These are phyloP conservation scores for Myrmecobius fasciatus DNA, from an alignment of 2,113 vertebrate species.

Conservation along the genomic window DNA sequence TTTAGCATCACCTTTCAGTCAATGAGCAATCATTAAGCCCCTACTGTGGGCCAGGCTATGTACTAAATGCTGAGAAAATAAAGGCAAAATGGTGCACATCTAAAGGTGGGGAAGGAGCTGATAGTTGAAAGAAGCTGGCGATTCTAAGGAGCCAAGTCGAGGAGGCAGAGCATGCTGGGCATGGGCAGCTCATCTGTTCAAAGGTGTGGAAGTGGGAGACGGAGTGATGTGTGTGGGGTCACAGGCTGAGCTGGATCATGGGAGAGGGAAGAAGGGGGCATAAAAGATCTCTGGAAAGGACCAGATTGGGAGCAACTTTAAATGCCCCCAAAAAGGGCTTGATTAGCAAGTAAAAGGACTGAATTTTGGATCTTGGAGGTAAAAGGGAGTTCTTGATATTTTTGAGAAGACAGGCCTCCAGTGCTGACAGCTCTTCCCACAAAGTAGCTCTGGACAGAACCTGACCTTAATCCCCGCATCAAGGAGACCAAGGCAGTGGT, in stretches of 20 bases:
- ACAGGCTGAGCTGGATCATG: background rate
- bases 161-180: background rate
- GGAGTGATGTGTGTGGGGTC: background rate
- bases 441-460: background rate
- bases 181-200: background rate
- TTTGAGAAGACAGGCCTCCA: background rate
- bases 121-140: no score
- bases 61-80: background rate
- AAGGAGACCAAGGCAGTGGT: background rate
- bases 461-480: background rate
- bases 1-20: background rate
- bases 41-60: background rate
- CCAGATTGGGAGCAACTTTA: background rate
- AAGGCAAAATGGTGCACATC: background rate
- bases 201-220: background rate
- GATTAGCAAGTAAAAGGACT: no score
- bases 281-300: background rate
- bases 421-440: background rate
- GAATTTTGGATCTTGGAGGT: background rate
- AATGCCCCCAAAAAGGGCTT: background rate
- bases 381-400: background rate
- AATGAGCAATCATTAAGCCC: background rate
- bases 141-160: background rate
- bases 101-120: background rate
- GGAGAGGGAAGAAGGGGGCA: accelerated